Conservation (phyloP, 2,797 vertebrate genomes). For the Kryptopterus vitreolus region DNA sequence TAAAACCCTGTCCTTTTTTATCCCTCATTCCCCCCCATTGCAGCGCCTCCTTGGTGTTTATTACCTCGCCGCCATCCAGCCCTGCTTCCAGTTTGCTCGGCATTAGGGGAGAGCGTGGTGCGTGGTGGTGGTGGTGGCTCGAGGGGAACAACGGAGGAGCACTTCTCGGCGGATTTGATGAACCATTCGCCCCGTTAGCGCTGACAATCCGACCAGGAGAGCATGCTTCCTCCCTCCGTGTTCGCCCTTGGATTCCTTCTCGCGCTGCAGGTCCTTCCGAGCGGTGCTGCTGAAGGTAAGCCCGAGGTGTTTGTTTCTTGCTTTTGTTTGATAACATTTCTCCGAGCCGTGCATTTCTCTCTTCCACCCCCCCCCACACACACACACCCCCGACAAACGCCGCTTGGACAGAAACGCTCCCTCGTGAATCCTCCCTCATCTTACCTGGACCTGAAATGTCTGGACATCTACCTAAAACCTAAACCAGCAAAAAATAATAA, state of each 20-base stretch:
- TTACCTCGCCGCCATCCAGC: constrained; percentile 44
- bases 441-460: constrained; percentile 20
- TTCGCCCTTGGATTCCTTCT: constrained; percentile 74
- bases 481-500: not conserved
- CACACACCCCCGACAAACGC: too few species aligned
- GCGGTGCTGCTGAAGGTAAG: constrained; percentile 55
- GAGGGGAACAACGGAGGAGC: constrained; percentile 61
- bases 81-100: constrained; percentile 51
- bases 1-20: not conserved
- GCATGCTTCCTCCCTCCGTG: constrained; percentile 74
- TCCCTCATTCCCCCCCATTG: not conserved
- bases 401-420: too few species aligned
- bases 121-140: constrained; percentile 27
- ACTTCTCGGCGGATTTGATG: constrained; percentile 70
- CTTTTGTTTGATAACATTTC: not conserved
- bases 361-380: too few species aligned
- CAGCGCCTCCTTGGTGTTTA: constrained; percentile 21
- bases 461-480: not conserved
- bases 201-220: constrained; percentile 71
- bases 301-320: not conserved
- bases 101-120: constrained; percentile 55
- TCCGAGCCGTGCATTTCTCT: not conserved
- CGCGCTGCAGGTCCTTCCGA: constrained; percentile 67
- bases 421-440: too few species aligned
- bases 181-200: constrained; percentile 61